Conservation (phyloP, 2,113 vertebrate species). For the Donacobius atricapilla region DNA sequence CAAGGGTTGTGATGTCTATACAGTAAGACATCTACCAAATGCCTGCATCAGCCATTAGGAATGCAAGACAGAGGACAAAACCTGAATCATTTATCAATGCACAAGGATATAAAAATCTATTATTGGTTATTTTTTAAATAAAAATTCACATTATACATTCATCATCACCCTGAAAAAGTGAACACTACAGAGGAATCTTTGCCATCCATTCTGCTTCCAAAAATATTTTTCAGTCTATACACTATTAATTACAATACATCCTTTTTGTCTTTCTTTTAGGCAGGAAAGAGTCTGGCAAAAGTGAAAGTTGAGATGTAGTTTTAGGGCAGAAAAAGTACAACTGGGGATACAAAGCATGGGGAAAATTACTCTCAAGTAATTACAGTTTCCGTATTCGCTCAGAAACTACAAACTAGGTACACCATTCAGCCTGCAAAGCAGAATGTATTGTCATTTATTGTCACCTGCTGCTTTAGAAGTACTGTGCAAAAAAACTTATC, state of each 20-base stretch:
- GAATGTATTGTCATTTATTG: not conserved
- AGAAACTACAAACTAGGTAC: not conserved
- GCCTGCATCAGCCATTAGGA: not conserved
- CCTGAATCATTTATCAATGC: not conserved
- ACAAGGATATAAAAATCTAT: fast-evolving
- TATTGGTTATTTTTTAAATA: not conserved
- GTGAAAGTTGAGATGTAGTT: not conserved
- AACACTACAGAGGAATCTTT: not conserved
- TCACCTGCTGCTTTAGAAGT: not conserved
- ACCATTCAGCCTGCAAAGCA: not conserved
- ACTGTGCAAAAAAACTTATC: not conserved
- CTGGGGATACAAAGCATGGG: not conserved
- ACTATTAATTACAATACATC: not conserved
- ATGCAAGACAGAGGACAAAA: not conserved
- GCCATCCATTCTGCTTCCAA: not conserved
- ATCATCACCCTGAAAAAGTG: not conserved
- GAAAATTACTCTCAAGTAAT: not conserved
- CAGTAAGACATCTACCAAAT: not conserved
- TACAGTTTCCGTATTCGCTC: not conserved
- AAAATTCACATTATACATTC: not conserved
- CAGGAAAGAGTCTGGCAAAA: not conserved
- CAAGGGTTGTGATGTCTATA: not conserved
- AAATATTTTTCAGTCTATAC: not conserved
- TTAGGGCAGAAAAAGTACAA: not conserved
- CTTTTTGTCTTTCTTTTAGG: not conserved